phyloP scores from a whole-genome alignment of 1,140 invertebrate species.

The Drosophila littoralis region DNA sequence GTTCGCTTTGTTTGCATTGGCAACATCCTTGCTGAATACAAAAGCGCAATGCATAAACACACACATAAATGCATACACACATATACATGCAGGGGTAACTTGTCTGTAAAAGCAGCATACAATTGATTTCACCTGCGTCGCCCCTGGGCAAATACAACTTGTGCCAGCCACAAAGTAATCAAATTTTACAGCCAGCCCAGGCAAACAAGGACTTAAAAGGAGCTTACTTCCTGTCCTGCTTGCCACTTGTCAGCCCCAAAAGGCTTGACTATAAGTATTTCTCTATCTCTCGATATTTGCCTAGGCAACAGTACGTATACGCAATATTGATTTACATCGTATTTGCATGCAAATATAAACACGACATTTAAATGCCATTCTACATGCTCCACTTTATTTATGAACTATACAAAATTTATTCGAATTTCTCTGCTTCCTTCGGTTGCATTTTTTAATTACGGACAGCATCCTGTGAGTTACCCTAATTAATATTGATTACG shows the following conservation, averaged over 20 bases:
- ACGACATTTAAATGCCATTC: conserved; percentile 59
- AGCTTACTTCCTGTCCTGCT: conserved; percentile 34
- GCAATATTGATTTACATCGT: conserved; percentile 60
- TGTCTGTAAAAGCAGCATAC: conserved; percentile 24
- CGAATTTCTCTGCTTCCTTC: conserved; percentile 19
- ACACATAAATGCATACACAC: conserved; percentile 3
- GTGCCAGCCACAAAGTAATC: conserved; percentile 69
- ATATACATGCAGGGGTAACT: not conserved
- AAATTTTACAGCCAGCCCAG: conserved; percentile 56
- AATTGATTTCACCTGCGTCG: conserved; percentile 40
- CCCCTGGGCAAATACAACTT: conserved; percentile 52
- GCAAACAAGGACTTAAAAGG: conserved; percentile 23
- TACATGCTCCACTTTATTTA: conserved; percentile 22
- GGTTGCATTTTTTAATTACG: conserved; percentile 59
- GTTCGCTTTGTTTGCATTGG: conserved; percentile 27
- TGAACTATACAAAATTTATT: conserved; percentile 46
- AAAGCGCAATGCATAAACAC: conserved; percentile 64
- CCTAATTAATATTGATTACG: conserved; percentile 77
- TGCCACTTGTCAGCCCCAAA: conserved; percentile 61
- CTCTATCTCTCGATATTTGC: conserved; percentile 20
- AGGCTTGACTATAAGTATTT: conserved; percentile 30
- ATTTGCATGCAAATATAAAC: conserved; percentile 64
- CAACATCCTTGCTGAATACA: conserved; percentile 28
- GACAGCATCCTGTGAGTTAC: conserved; percentile 19
- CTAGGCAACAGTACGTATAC: conserved; percentile 37